phyloP scores from a whole-genome alignment of 1,140 invertebrate genomes.

The Bilobella aurantiaca region DNA sequence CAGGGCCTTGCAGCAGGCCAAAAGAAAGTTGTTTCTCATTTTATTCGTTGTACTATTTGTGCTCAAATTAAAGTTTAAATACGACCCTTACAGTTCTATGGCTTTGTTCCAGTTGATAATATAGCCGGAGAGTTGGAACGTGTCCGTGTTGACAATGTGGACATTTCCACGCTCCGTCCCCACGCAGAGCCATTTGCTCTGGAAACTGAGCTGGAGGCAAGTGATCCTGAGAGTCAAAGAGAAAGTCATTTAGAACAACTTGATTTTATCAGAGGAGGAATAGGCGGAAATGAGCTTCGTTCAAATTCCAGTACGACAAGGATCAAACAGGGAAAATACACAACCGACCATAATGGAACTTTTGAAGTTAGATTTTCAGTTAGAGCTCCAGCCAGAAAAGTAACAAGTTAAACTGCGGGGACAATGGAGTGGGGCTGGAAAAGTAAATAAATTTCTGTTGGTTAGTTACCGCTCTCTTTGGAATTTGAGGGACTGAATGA shows the following conservation, averaged over 20 bases:
- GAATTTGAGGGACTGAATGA: slow-evolving; percentile 92
- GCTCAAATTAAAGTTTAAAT: background rate
- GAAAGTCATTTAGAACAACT: background rate
- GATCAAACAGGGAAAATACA: too few species aligned
- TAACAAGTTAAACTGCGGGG: too few species aligned
- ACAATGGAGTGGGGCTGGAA: background rate
- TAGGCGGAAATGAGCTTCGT: too few species aligned
- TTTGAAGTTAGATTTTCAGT: too few species aligned
- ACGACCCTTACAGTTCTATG: slow-evolving; percentile 89
- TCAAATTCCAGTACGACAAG: too few species aligned
- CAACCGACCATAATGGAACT: too few species aligned
- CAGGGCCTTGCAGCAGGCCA: background rate
- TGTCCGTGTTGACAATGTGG: slow-evolving; percentile 92
- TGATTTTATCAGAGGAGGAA: background rate
- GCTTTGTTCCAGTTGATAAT: slow-evolving; percentile 99
- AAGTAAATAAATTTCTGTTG: too few species aligned
- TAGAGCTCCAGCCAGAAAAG: too few species aligned
- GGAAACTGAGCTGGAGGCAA: slow-evolving; percentile 81
- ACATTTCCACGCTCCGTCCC: slow-evolving; percentile 97
- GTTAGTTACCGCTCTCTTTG: slow-evolving; percentile 91
- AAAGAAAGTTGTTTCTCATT: background rate
- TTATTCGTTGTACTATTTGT: background rate
- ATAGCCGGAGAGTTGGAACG: slow-evolving; percentile 91
- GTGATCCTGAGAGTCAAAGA: slow-evolving; percentile 61
- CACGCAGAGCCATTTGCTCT: slow-evolving; percentile 97